phyloP scores from a whole-genome alignment of 2,113 vertebrate species.

The Gavialis gangeticus region DNA sequence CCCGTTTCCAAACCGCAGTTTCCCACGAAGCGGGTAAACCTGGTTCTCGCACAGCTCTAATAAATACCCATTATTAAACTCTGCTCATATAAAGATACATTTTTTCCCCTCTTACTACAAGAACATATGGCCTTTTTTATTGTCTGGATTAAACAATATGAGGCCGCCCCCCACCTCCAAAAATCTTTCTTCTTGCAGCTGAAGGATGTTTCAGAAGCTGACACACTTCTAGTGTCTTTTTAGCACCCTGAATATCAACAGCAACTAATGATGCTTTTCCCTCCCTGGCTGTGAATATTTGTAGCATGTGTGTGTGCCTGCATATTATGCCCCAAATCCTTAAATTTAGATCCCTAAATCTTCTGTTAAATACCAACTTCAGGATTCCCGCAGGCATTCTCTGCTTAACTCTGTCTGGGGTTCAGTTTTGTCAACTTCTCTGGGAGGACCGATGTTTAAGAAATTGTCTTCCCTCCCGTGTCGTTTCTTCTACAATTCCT shows the following conservation, averaged over 20 bases:
- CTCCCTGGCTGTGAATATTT: neutral
- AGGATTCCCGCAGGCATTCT: constrained; percentile 6
- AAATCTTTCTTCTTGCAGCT: neutral
- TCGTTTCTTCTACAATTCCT: neutral
- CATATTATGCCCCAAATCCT: neutral
- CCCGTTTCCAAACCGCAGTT: no score
- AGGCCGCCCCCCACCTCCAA: neutral
- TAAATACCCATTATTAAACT: neutral
- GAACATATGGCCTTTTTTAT: neutral
- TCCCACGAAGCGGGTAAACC: no score
- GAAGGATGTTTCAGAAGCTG: neutral
- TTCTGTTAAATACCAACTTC: neutral
- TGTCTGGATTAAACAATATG: neutral
- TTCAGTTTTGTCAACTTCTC: neutral
- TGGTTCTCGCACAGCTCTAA: no score
- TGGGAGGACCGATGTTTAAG: neutral
- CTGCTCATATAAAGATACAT: neutral
- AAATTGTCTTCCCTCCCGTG: neutral
- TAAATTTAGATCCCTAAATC: neutral
- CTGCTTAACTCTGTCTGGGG: neutral
- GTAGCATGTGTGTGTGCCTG: neutral
- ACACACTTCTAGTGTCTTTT: neutral
- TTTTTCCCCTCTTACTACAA: neutral
- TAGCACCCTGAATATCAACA: neutral
- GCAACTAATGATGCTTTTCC: neutral